Evolutionary conservation across 2,888 invertebrate genomes (phyloP).

Genomic region (Drosophila eohydei): DNA sequence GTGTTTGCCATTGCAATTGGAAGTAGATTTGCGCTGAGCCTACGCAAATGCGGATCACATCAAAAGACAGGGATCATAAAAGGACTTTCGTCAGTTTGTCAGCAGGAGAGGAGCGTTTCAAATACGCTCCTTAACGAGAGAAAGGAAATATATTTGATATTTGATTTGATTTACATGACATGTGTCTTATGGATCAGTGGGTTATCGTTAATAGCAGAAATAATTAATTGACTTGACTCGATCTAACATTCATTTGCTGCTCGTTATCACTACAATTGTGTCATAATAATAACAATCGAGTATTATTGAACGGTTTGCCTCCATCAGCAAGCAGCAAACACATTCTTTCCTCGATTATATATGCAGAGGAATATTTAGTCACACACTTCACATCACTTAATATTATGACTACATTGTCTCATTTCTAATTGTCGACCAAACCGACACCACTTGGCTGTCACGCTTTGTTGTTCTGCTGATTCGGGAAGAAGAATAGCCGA

Average conservation of each 20-base stretch:
- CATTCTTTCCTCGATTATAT: neutral
- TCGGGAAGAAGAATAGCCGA: constrained; percentile 28
- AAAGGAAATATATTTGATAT: constrained; percentile 20
- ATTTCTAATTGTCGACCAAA: constrained; percentile 32
- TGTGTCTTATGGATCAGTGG: constrained; percentile 47
- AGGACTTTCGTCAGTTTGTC: constrained; percentile 39
- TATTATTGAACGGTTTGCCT: constrained; percentile 2
- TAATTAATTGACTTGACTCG: neutral
- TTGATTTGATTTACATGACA: constrained; percentile 4
- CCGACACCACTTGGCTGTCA: constrained; percentile 44
- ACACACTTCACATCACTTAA: constrained; percentile 18
- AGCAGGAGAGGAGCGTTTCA: constrained; percentile 12
- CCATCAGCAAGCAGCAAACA: neutral
- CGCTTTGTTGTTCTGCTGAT: constrained; percentile 42
- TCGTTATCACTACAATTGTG: constrained; percentile 23
- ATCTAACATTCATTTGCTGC: constrained; percentile 7
- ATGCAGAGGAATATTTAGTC: constrained; percentile 8
- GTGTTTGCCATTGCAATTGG: constrained; percentile 60
- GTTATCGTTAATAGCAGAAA: constrained; percentile 9
- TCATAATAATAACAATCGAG: constrained; percentile 12
- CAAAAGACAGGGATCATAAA: constrained; percentile 53
- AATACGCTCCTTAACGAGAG: constrained; percentile 21
- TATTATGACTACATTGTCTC: constrained; percentile 17
- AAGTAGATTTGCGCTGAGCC: constrained; percentile 31
- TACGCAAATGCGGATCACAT: constrained; percentile 53